A percentile compares a stretch with the other conserved stretches of the same genome.
phyloP scores from a whole-genome alignment of 2,888 invertebrate genomes.

The Standfussiana lucernea region DNA sequence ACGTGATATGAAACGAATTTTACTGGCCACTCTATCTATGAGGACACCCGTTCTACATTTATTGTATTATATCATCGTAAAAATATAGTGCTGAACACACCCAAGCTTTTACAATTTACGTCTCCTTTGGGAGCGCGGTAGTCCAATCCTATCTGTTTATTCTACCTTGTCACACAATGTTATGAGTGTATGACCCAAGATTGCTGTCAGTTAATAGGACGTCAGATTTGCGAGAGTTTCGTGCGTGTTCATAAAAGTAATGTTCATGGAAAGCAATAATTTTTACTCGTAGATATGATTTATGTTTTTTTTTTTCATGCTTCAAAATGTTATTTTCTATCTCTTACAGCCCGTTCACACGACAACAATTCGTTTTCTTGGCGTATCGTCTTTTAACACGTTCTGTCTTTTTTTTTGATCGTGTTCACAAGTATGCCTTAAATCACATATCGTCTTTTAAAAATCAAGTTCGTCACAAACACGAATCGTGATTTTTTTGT shows the following conservation, averaged over 20 bases:
- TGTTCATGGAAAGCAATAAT: background rate
- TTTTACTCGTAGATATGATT: background rate
- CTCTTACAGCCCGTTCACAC: too few relatives aligned
- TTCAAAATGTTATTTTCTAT: too few relatives aligned
- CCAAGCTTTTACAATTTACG: constrained; percentile 8
- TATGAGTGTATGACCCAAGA: background rate
- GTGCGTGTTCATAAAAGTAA: background rate
- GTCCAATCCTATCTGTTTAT: background rate
- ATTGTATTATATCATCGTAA: constrained; percentile 18
- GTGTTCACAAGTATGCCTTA: too few relatives aligned
- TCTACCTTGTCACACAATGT: background rate
- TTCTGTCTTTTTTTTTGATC: too few relatives aligned
- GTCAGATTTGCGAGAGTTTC: background rate
- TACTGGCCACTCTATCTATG: background rate
- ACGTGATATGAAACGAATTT: background rate
- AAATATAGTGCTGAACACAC: constrained; percentile 16
- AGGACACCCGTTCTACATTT: constrained; percentile 1
- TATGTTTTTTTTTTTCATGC: background rate
- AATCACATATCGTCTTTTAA: too few relatives aligned
- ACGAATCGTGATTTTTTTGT: too few relatives aligned
- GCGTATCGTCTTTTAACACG: too few relatives aligned
- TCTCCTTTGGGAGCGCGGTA: background rate
- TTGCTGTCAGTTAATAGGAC: background rate
- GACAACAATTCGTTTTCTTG: too few relatives aligned
- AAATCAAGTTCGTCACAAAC: too few relatives aligned